These are phyloP conservation scores for Neosalanx taihuensis DNA, from an alignment of 2,797 vertebrate species.

Conservation along the genomic window DNA sequence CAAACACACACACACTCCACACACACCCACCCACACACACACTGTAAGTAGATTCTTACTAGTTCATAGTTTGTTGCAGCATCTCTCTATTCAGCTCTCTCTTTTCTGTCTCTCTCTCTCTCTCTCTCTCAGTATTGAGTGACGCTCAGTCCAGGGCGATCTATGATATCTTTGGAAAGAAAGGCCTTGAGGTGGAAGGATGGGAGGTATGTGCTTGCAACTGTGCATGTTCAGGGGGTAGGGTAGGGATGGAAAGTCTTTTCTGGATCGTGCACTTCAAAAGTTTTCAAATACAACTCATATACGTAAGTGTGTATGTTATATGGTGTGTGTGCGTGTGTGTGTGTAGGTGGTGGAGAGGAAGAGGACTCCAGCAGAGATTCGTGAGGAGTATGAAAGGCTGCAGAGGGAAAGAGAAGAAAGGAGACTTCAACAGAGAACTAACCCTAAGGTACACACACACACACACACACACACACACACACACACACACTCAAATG, in stretches of 20 bases:
- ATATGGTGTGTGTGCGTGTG: conserved; percentile 2
- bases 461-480: conserved; percentile 15
- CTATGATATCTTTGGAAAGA: conserved; percentile 97
- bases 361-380: conserved; percentile 91
- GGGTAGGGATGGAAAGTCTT: neutral
- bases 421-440: conserved; percentile 92
- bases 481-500: neutral
- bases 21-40: neutral
- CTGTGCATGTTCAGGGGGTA: neutral
- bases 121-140: conserved; percentile 82
- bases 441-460: conserved; percentile 91
- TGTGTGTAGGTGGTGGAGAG: conserved; percentile 89
- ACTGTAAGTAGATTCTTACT: neutral
- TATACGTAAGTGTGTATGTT: neutral
- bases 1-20: neutral
- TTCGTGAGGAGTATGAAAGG: conserved; percentile 94
- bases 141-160: conserved; percentile 95
- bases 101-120: neutral
- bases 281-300: neutral
- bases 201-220: conserved; percentile 86
- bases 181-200: conserved; percentile 97
- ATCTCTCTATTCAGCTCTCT: neutral
- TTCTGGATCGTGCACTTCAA: neutral
- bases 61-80: neutral
- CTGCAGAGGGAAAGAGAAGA: conserved; percentile 93